phyloP scores from a whole-genome alignment of 2,113 vertebrate species.

The Labrus mixtus region DNA sequence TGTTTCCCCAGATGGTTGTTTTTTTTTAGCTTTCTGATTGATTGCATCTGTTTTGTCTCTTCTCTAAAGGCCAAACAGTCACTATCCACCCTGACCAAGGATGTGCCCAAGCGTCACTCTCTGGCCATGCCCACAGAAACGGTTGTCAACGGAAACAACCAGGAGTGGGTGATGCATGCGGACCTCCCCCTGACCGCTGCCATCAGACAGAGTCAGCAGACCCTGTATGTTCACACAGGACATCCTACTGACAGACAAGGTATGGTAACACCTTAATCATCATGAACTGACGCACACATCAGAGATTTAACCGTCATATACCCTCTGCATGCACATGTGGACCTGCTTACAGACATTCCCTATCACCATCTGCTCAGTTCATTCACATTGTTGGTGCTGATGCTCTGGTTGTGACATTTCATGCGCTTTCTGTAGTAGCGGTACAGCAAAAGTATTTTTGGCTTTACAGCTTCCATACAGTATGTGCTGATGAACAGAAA shows the following conservation, averaged over 20 bases:
- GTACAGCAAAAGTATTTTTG: conserved; percentile 20
- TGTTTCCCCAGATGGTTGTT: neutral
- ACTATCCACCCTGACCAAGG: conserved; percentile 96
- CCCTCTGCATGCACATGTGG: conserved; percentile 60
- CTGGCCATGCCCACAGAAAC: conserved; percentile 96
- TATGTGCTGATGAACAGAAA: conserved; percentile 10
- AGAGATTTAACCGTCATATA: conserved; percentile 1
- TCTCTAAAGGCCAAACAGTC: conserved; percentile 95
- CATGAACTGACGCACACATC: conserved; percentile 8
- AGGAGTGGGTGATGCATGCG: conserved; percentile 98
- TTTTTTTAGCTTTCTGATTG: neutral
- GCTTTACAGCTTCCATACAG: conserved; percentile 44
- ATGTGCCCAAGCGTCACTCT: conserved; percentile 96
- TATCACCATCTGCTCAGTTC: conserved; percentile 46
- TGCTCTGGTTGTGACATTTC: conserved; percentile 44
- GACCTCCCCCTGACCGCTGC: conserved; percentile 97
- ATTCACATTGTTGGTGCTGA: conserved; percentile 12
- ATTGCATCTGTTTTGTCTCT: conserved; percentile 28
- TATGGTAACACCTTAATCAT: conserved; percentile 69
- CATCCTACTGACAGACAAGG: conserved; percentile 95
- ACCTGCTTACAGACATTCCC: conserved; percentile 49
- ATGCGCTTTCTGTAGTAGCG: conserved; percentile 50
- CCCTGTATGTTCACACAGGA: conserved; percentile 91
- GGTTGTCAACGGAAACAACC: conserved; percentile 97
- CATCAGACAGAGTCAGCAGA: conserved; percentile 99